These are phyloP conservation scores for Drosophila quadrilineata DNA, from an alignment of 1,140 invertebrate species.

Conservation along the genomic window DNA sequence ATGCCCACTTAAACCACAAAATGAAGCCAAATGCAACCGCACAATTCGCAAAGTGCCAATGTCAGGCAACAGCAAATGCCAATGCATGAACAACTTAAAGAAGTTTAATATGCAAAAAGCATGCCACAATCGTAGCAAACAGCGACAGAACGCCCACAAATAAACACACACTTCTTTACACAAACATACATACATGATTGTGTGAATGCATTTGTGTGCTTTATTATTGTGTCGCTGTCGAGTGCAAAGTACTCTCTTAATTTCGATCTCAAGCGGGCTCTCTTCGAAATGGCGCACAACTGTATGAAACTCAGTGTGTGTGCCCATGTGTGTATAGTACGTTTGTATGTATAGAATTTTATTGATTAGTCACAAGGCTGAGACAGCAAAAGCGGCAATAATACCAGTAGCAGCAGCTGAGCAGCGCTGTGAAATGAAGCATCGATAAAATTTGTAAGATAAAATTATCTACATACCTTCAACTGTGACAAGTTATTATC, in stretches of 20 bases:
- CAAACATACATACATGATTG: background rate
- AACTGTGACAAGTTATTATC: slow-evolving; percentile 74
- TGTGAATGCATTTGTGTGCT: slow-evolving; percentile 23
- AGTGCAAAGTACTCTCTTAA: slow-evolving; percentile 18
- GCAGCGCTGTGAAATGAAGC: slow-evolving; percentile 1
- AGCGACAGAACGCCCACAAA: slow-evolving; percentile 43
- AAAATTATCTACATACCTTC: slow-evolving; percentile 77
- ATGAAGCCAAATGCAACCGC: slow-evolving; percentile 53
- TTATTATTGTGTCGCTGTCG: slow-evolving; percentile 54
- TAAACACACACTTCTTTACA: slow-evolving; percentile 1
- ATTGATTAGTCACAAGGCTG: slow-evolving; percentile 79
- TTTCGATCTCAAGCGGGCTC: slow-evolving; percentile 5
- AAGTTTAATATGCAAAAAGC: slow-evolving; percentile 75
- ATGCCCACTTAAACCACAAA: slow-evolving; percentile 1
- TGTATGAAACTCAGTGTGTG: slow-evolving; percentile 15
- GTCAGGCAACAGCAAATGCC: too few species aligned
- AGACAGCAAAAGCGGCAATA: too few species aligned
- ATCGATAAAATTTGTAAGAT: background rate
- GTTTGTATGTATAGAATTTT: slow-evolving; percentile 57
- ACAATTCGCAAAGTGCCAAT: slow-evolving; percentile 55
- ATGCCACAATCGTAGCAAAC: slow-evolving; percentile 43
- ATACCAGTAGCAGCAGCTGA: slow-evolving; percentile 18
- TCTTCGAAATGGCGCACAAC: slow-evolving; percentile 23
- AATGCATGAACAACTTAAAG: slow-evolving; percentile 48
- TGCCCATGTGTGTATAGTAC: slow-evolving; percentile 13